Conservation (phyloP, 2,797 vertebrate genomes). For the Petrocephalus sullivani region DNA sequence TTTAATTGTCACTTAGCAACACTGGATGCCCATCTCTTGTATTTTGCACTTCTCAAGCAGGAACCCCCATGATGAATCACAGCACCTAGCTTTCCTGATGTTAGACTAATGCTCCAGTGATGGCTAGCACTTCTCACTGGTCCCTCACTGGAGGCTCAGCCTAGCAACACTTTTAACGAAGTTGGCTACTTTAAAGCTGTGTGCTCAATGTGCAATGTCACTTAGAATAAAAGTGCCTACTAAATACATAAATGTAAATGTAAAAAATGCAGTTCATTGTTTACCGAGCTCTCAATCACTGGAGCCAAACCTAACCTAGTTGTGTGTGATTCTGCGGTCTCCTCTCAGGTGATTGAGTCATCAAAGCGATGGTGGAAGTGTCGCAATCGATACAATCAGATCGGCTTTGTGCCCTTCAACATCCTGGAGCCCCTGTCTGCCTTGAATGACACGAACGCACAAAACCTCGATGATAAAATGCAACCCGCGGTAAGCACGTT, state of each 20-base stretch:
- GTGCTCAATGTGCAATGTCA: background rate
- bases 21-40: background rate
- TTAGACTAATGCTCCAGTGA: background rate
- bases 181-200: background rate
- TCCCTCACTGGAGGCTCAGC: background rate
- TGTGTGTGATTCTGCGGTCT: background rate
- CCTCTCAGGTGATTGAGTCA: conserved; percentile 73
- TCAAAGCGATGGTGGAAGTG: conserved; percentile 89
- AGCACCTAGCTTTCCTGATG: background rate
- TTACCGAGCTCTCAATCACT: background rate
- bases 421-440: conserved; percentile 66
- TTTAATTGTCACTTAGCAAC: background rate
- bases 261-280: background rate
- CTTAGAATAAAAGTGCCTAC: background rate
- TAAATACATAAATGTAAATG: background rate
- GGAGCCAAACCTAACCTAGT: background rate
- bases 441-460: conserved; percentile 38
- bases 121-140: background rate
- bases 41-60: background rate
- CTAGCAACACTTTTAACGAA: background rate
- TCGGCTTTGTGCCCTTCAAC: conserved; percentile 83
- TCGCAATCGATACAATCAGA: conserved; percentile 67
- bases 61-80: background rate
- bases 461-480: conserved; percentile 38
- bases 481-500: conserved; percentile 47